phyloP scores from a whole-genome alignment of 2,113 vertebrate species.

The Megaceryle maxima region DNA sequence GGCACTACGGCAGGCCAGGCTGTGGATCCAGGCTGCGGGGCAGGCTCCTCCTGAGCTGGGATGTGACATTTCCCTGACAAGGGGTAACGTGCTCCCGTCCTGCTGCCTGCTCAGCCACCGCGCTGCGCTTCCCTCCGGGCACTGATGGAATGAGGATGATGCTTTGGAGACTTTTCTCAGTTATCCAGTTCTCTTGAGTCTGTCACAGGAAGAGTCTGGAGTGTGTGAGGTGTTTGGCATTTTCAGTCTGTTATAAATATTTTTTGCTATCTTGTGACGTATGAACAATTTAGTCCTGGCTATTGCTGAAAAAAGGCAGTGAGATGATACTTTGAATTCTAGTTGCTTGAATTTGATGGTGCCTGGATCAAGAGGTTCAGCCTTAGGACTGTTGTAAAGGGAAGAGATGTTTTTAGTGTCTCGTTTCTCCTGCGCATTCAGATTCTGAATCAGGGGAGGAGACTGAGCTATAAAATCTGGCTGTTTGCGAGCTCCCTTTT shows the following conservation, averaged over 20 bases:
- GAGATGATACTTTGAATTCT: neutral
- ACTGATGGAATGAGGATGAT: neutral
- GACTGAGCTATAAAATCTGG: too few relatives aligned
- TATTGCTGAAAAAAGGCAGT: neutral
- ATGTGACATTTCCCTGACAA: neutral
- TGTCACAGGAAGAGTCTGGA: neutral
- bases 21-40: neutral
- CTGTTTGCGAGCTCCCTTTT: neutral
- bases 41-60: neutral
- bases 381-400: neutral
- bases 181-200: neutral
- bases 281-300: neutral
- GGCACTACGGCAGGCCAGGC: neutral
- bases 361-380: neutral
- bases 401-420: neutral
- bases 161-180: neutral
- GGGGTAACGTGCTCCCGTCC: rapidly evolving
- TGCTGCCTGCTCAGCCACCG: rapidly evolving
- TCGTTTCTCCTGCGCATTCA: neutral
- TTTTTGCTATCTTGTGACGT: neutral
- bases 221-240: neutral
- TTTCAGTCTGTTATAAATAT: neutral
- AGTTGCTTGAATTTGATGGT: neutral
- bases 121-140: neutral
- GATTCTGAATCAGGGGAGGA: neutral